phyloP scores from a whole-genome alignment of 2,888 invertebrate species.

The Agonopterix arenella region DNA sequence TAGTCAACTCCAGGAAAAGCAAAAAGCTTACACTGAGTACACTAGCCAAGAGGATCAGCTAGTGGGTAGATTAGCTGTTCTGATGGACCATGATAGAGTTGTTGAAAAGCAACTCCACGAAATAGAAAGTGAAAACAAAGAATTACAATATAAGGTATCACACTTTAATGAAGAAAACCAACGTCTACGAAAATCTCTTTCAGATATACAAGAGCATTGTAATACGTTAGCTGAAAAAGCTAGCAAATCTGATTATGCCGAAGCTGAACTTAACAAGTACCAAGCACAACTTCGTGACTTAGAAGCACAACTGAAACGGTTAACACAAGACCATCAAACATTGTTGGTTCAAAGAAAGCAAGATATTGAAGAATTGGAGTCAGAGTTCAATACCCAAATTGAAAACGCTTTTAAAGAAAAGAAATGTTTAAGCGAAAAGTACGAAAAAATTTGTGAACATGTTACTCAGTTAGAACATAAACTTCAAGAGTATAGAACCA shows the following conservation, averaged over 20 bases:
- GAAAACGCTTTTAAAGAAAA: conserved; percentile 67
- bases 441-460: conserved; percentile 68
- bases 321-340: conserved; percentile 48
- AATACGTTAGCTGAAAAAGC: conserved; percentile 48
- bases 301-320: conserved; percentile 56
- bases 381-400: conserved; percentile 62
- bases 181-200: conserved; percentile 57
- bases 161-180: conserved; percentile 71
- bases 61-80: conserved; percentile 76
- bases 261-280: conserved; percentile 42
- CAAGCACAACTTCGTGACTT: conserved; percentile 56
- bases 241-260: conserved; percentile 39
- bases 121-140: conserved; percentile 73
- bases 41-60: conserved; percentile 79
- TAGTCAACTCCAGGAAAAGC: conserved; percentile 76
- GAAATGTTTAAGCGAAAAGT: conserved; percentile 62
- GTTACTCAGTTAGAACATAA: conserved; percentile 48
- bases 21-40: conserved; percentile 77
- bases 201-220: conserved; percentile 58
- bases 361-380: conserved; percentile 63
- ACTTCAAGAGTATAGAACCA: conserved; percentile 48
- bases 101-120: conserved; percentile 80
- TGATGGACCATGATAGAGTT: conserved; percentile 79
- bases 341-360: conserved; percentile 58
- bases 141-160: conserved; percentile 72